Percentiles rank a stretch among this genome's conserved stretches.
phyloP scores from a whole-genome alignment of 2,888 invertebrate species.

The Proisotoma minuta region DNA sequence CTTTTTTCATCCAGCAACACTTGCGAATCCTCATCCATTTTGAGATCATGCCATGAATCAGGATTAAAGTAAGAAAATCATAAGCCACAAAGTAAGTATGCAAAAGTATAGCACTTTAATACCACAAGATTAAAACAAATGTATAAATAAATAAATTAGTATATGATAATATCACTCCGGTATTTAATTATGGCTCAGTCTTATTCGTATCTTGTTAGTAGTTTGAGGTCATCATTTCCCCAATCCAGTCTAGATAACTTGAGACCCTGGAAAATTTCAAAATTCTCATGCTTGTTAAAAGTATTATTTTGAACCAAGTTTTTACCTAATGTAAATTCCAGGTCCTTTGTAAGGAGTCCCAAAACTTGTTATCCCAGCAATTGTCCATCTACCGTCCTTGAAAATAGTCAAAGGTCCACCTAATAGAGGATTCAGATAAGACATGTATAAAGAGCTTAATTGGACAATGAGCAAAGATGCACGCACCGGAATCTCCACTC shows the following conservation, averaged over 20 bases:
- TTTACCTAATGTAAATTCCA: neutral
- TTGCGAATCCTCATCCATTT: no score
- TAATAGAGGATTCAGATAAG: no score
- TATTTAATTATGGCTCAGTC: neutral
- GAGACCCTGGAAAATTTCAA: neutral
- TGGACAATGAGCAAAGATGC: neutral
- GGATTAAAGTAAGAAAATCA: no score
- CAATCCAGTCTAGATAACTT: neutral
- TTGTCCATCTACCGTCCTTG: neutral
- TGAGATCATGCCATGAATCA: no score
- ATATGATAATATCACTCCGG: neutral
- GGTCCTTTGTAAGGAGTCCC: neutral
- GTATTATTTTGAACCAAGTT: no score
- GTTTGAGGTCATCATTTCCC: neutral
- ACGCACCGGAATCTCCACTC: neutral
- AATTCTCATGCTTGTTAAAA: no score
- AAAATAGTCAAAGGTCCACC: neutral
- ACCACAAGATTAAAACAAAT: no score
- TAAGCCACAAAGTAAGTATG: no score
- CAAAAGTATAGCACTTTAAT: no score
- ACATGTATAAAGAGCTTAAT: neutral
- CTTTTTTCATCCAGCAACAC: no score
- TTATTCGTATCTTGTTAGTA: neutral
- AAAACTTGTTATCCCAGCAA: neutral
- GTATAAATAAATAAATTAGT: neutral